These are phyloP conservation scores for Pemphredon lugubris DNA, from an alignment of 2,888 invertebrate genomes.

Conservation along the genomic window DNA sequence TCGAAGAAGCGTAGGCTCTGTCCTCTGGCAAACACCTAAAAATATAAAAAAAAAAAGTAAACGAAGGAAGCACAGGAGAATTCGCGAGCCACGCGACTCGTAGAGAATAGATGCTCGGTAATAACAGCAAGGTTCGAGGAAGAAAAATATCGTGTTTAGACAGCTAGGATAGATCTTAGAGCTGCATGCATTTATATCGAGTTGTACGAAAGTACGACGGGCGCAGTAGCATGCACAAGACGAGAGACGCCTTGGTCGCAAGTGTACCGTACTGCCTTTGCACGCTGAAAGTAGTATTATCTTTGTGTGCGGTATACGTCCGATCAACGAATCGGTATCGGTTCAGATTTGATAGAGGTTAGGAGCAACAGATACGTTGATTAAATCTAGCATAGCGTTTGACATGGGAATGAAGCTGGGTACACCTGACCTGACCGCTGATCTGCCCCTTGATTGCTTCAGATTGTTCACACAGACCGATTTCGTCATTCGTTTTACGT, in stretches of 20 bases:
- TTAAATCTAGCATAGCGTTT: conserved; percentile 63
- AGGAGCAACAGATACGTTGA: conserved; percentile 58
- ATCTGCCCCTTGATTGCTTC: conserved; percentile 57
- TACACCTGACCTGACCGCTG: conserved; percentile 49
- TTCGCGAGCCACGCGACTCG: neutral
- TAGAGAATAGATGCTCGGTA: conserved; percentile 24
- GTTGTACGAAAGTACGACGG: conserved; percentile 51
- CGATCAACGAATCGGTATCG: conserved; percentile 49
- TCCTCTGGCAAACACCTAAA: conserved; percentile 31
- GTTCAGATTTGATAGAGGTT: conserved; percentile 55
- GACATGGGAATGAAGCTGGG: conserved; percentile 63
- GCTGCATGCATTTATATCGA: conserved; percentile 74
- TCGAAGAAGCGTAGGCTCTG: conserved; percentile 19
- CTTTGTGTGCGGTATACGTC: conserved; percentile 50
- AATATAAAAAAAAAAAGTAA: conserved; percentile 16
- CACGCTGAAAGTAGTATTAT: conserved; percentile 62
- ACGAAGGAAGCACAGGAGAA: conserved; percentile 17
- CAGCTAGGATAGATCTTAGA: conserved; percentile 71
- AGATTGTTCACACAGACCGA: conserved; percentile 45
- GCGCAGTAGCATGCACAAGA: conserved; percentile 38
- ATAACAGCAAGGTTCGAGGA: conserved; percentile 20
- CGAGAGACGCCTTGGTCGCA: conserved; percentile 45
- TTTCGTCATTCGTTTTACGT: conserved; percentile 22
- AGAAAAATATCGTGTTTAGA: conserved; percentile 56
- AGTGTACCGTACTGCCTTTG: conserved; percentile 50